These are phyloP conservation scores for Corbicula japonica DNA, from an alignment of 2,888 invertebrate species.

Conservation along the genomic window DNA sequence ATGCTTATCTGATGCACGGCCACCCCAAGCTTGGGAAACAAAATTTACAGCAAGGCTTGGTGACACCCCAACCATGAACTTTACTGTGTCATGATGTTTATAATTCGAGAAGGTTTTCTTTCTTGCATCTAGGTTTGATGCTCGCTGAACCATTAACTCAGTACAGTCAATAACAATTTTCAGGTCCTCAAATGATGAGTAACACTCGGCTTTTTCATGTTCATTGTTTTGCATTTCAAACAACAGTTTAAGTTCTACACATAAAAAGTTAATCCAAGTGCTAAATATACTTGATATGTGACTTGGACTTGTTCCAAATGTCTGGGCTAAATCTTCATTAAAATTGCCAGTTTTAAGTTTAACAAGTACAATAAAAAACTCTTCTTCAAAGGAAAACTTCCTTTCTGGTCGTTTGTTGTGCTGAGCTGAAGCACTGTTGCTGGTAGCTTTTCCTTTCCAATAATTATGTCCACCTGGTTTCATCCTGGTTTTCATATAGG, in stretches of 20 bases:
- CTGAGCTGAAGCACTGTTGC: neutral
- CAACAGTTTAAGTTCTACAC: too few species aligned
- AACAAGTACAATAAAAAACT: conserved; percentile 49
- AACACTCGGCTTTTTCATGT: conserved; percentile 19
- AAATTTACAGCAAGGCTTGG: neutral
- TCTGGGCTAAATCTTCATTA: too few species aligned
- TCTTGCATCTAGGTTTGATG: conserved; percentile 38
- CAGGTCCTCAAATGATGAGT: conserved; percentile 17
- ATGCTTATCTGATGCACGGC: neutral
- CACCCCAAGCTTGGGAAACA: neutral
- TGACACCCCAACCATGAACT: neutral
- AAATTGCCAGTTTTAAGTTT: conserved; percentile 60
- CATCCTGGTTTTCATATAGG: conserved; percentile 28
- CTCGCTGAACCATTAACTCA: conserved; percentile 39
- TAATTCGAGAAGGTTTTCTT: conserved; percentile 20
- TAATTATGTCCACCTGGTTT: conserved; percentile 1
- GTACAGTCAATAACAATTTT: conserved; percentile 50
- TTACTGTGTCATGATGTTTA: neutral
- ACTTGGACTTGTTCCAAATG: conserved; percentile 28
- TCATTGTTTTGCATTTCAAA: neutral
- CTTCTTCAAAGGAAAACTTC: conserved; percentile 49
- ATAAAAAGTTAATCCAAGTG: conserved; percentile 42
- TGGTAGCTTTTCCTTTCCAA: conserved; percentile 20
- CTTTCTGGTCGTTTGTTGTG: conserved; percentile 22
- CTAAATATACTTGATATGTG: conserved; percentile 30